Percentiles rank a stretch among this genome's conserved stretches.
Conservation (phyloP, 2,113 vertebrate species). For the Gavialis gangeticus region DNA sequence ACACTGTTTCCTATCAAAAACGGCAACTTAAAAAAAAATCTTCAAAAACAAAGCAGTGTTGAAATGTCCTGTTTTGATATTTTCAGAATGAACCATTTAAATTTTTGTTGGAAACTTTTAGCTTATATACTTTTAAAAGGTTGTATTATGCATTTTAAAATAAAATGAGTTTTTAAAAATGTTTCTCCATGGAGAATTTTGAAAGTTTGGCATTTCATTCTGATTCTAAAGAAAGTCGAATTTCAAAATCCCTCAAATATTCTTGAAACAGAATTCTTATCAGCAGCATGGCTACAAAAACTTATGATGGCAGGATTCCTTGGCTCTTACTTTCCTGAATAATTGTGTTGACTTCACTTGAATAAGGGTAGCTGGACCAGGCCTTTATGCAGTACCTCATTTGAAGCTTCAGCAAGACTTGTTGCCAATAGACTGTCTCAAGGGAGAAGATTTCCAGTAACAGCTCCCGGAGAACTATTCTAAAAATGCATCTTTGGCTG, state of each 20-base stretch:
- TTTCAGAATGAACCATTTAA: not conserved
- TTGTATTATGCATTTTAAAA: not conserved
- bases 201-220: not conserved
- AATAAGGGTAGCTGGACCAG: constrained; percentile 65
- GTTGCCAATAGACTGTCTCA: constrained; percentile 69
- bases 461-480: constrained; percentile 49
- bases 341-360: constrained; percentile 58
- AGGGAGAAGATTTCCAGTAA: constrained; percentile 72
- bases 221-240: not conserved
- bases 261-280: not conserved
- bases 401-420: constrained; percentile 65
- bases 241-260: not conserved
- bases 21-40: not conserved
- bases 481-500: constrained; percentile 51
- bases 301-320: constrained; percentile 32
- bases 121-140: not conserved
- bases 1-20: not conserved
- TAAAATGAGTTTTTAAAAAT: not conserved
- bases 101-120: not conserved
- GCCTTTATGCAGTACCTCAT: constrained; percentile 64
- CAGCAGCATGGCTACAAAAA: not conserved
- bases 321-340: constrained; percentile 17
- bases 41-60: not conserved
- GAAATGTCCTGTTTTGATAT: not conserved
- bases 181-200: not conserved